Conservation (phyloP, 2,888 invertebrate species). For the Hermodice carunculata region DNA sequence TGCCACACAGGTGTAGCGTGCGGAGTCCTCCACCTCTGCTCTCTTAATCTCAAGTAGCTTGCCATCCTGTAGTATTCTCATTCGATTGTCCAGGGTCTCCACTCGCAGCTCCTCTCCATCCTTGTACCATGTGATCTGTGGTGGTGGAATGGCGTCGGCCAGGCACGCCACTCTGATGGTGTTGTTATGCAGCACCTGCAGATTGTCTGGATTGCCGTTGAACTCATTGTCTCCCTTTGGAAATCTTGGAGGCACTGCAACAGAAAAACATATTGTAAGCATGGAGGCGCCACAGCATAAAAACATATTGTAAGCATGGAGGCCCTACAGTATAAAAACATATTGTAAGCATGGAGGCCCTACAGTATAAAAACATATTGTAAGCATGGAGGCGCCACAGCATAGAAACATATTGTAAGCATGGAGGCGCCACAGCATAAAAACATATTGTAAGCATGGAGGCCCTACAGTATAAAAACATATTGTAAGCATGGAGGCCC, state of each 20-base stretch:
- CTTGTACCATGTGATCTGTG: conserved; percentile 70
- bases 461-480: too few species aligned
- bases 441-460: too few species aligned
- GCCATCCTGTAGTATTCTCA: conserved; percentile 28
- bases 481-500: too few species aligned
- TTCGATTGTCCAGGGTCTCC: conserved; percentile 1
- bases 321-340: too few species aligned
- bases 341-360: too few species aligned
- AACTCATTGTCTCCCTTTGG: conserved; percentile 38
- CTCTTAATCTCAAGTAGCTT: conserved; percentile 46
- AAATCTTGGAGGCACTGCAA: conserved; percentile 62
- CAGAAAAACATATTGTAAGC: too few species aligned
- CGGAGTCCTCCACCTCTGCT: conserved; percentile 63
- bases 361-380: too few species aligned
- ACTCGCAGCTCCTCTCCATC: conserved; percentile 53
- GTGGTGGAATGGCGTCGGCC: conserved; percentile 49
- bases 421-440: too few species aligned
- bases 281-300: too few species aligned
- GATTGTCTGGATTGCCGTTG: conserved; percentile 5
- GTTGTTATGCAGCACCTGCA: conserved; percentile 23
- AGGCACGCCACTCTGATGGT: conserved; percentile 29
- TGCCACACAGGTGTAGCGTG: conserved; percentile 70
- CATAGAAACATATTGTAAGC: too few species aligned
- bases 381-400: too few species aligned
- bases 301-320: too few species aligned